A percentile compares a stretch with the other conserved stretches of the same genome.
phyloP scores from a whole-genome alignment of 2,888 invertebrate species.

The Protonemura montana region DNA sequence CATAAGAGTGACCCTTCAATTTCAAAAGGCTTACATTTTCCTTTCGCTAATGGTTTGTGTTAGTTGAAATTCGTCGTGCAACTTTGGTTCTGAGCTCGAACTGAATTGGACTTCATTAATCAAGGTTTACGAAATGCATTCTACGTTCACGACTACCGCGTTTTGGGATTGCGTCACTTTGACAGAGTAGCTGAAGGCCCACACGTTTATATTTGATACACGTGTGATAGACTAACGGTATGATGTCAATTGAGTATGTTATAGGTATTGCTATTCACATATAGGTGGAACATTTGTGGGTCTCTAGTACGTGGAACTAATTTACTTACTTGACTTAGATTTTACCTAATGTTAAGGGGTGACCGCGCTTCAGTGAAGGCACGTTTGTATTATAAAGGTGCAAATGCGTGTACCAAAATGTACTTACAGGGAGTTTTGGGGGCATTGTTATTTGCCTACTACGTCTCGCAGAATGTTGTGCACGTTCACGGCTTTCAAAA shows the following conservation, averaged over 20 bases:
- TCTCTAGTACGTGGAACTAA: slow-evolving; percentile 24
- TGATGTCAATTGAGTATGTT: neutral
- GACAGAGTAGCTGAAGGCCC: neutral
- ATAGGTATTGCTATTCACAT: neutral
- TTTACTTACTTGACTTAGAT: neutral
- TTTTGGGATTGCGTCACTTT: neutral
- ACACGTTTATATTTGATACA: neutral
- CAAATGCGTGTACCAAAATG: too few species aligned
- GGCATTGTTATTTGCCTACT: too few species aligned
- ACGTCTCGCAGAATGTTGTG: too few species aligned
- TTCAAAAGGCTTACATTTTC: neutral
- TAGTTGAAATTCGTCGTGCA: slow-evolving; percentile 24
- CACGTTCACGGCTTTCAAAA: too few species aligned
- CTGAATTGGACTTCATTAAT: slow-evolving; percentile 21
- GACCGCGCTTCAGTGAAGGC: neutral
- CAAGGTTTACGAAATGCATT: slow-evolving; percentile 20
- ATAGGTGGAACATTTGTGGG: neutral
- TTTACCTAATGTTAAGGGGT: slow-evolving; percentile 10
- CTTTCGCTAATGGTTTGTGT: slow-evolving; percentile 32
- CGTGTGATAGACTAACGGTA: neutral
- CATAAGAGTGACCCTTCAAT: slow-evolving; percentile 19
- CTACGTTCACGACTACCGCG: neutral
- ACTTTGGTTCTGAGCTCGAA: neutral
- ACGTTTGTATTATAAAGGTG: too few species aligned
- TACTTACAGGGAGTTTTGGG: too few species aligned